These are phyloP conservation scores for Nomada goodeniana DNA, from an alignment of 2,888 invertebrate genomes.

Conservation along the genomic window DNA sequence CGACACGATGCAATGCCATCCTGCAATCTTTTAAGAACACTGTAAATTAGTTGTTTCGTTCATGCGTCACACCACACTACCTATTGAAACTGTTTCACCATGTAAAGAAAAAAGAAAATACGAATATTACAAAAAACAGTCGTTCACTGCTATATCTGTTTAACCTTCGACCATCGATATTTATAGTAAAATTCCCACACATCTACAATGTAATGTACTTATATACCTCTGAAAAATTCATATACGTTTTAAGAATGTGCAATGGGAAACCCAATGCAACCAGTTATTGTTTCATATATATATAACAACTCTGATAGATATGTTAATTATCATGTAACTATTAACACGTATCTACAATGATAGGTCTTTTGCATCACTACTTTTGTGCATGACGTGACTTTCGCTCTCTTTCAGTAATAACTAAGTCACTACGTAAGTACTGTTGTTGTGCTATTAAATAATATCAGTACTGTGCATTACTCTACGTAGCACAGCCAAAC, in stretches of 20 bases:
- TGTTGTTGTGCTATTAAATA: too few relatives aligned
- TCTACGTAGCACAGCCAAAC: too few relatives aligned
- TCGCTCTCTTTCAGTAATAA: neutral
- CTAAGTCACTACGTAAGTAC: too few relatives aligned
- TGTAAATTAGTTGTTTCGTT: constrained; percentile 1
- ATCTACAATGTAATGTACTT: neutral
- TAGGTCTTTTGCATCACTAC: neutral
- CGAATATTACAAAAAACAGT: neutral
- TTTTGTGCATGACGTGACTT: too few relatives aligned
- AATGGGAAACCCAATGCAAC: constrained; percentile 15
- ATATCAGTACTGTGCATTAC: too few relatives aligned
- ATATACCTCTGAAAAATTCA: constrained; percentile 3
- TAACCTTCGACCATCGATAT: constrained; percentile 13
- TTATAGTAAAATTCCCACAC: neutral
- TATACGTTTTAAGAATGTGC: neutral
- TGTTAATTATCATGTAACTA: neutral
- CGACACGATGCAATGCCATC: constrained; percentile 72
- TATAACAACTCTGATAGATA: neutral
- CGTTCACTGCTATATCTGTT: neutral
- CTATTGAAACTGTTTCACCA: neutral
- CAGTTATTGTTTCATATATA: constrained; percentile 19
- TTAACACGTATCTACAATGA: neutral
- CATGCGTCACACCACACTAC: neutral
- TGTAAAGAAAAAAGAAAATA: neutral
- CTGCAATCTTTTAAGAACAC: neutral